These are phyloP conservation scores for Zaprionus inermis DNA, from an alignment of 1,140 invertebrate genomes.

Conservation along the genomic window DNA sequence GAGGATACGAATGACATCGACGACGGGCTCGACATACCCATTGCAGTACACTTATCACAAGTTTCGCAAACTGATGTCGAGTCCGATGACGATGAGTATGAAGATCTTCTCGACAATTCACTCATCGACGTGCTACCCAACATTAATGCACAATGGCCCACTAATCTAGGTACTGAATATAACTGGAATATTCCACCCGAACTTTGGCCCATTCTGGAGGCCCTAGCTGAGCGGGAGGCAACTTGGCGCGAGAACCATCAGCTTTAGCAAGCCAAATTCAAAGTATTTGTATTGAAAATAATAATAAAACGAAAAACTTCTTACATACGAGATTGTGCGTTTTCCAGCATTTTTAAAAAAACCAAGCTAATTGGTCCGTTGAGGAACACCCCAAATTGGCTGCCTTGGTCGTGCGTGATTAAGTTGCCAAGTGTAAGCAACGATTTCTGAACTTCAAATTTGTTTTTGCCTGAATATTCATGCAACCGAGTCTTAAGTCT, in stretches of 20 bases:
- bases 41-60: neutral
- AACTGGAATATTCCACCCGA: neutral
- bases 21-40: neutral
- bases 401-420: neutral
- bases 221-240: neutral
- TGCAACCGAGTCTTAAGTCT: conserved; percentile 44
- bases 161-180: neutral
- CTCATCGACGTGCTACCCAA: neutral
- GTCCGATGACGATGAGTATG: neutral
- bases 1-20: neutral
- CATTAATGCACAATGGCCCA: neutral
- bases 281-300: too few relatives aligned
- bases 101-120: neutral
- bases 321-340: too few relatives aligned
- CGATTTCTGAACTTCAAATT: conserved; percentile 43
- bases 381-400: neutral
- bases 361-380: neutral
- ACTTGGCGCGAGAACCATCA: neutral
- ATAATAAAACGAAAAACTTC: too few relatives aligned
- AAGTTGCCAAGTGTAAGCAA: conserved; percentile 15
- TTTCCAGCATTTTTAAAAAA: too few relatives aligned
- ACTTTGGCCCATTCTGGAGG: neutral
- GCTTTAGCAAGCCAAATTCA: neutral
- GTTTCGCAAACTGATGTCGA: neutral
- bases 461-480: conserved; percentile 53